A percentile compares a stretch with the other conserved stretches of the same genome.
phyloP scores from a whole-genome alignment of 2,113 vertebrate species.

The Octodon degus region DNA sequence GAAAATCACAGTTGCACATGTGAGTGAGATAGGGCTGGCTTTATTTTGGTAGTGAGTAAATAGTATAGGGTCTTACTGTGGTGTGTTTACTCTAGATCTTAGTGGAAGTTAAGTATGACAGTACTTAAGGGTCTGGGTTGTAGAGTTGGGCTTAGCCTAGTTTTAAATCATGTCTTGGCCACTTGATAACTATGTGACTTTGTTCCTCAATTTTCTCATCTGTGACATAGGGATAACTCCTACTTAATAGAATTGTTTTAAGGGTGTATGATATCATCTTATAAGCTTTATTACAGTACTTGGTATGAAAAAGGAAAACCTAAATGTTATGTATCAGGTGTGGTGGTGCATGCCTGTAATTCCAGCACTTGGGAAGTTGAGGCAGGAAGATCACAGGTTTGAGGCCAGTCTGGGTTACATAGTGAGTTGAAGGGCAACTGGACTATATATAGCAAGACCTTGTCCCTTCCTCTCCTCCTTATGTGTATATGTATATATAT shows the following conservation, averaged over 20 bases:
- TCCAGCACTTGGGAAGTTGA: background rate
- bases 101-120: background rate
- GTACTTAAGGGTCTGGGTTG: background rate
- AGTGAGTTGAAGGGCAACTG: background rate
- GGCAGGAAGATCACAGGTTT: background rate
- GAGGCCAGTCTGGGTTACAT: background rate
- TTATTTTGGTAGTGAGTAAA: conserved; percentile 56
- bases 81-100: conserved; percentile 20
- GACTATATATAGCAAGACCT: background rate
- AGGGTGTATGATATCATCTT: background rate
- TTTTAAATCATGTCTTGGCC: conserved; percentile 54
- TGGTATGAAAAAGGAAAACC: conserved; percentile 29
- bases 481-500: background rate
- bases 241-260: conserved; percentile 43
- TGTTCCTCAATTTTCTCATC: conserved; percentile 15
- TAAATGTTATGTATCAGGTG: background rate
- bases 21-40: background rate
- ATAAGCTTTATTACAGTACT: background rate
- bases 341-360: background rate
- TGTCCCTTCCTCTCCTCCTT: background rate
- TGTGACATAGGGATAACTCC: conserved; percentile 30
- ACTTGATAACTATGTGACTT: conserved; percentile 34
- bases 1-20: conserved; percentile 36
- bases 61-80: background rate
- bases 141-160: conserved; percentile 16